Conservation (phyloP, 2,113 vertebrate species). For the Oostethus manadensis region DNA sequence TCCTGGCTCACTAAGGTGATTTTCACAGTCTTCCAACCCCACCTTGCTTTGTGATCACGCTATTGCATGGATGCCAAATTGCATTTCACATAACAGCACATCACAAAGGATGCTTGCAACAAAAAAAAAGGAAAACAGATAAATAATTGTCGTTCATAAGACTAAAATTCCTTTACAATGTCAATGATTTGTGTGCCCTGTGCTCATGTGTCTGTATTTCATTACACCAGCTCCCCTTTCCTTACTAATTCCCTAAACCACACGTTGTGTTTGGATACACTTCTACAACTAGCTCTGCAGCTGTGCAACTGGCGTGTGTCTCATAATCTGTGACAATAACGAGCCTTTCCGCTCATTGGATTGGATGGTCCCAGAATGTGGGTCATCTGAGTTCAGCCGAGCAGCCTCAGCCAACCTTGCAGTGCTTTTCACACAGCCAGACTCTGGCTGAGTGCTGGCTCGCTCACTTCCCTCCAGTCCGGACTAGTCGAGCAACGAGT, state of each 20-base stretch:
- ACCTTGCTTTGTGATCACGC: background rate
- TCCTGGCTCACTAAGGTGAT: background rate
- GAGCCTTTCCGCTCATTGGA: constrained; percentile 46
- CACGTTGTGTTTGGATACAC: constrained; percentile 37
- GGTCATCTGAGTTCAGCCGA: constrained; percentile 75
- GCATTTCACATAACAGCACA: background rate
- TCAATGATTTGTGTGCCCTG: constrained; percentile 39
- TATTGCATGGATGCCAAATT: background rate
- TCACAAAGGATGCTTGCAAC: background rate
- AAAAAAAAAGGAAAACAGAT: background rate
- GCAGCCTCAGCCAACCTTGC: constrained; percentile 70
- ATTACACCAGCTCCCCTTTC: constrained; percentile 28
- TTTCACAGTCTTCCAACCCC: background rate
- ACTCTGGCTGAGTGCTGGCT: constrained; percentile 58
- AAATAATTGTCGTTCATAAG: background rate
- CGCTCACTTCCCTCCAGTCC: constrained; percentile 45
- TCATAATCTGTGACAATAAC: constrained; percentile 53
- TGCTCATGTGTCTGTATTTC: constrained; percentile 42
- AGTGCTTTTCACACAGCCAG: constrained; percentile 68
- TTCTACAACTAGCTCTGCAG: constrained; percentile 23
- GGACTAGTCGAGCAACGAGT: constrained; percentile 64
- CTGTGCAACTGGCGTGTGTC: constrained; percentile 35
- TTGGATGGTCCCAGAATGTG: constrained; percentile 66
- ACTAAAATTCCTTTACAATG: background rate
- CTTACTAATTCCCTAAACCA: constrained; percentile 31